Evolutionary conservation across 2,888 invertebrate genomes (phyloP).

Genomic region (Thysanoteuthis rhombus): DNA sequence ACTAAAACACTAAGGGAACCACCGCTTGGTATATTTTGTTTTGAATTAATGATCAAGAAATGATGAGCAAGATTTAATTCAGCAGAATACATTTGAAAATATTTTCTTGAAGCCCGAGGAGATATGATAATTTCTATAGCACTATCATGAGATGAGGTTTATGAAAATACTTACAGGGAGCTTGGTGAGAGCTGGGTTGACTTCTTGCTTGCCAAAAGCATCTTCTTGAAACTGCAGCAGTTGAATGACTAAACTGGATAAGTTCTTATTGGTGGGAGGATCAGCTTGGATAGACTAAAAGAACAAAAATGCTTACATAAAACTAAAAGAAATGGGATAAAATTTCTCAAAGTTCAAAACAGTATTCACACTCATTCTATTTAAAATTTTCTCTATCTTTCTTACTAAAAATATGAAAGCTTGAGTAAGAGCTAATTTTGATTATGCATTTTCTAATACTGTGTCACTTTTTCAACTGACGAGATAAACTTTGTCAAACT

Average conservation of each 20-base stretch:
- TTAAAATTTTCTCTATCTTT: background rate
- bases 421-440: background rate
- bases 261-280: conserved; percentile 91
- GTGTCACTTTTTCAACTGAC: too few relatives aligned
- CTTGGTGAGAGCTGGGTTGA: conserved; percentile 77
- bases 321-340: background rate
- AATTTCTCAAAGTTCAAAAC: background rate
- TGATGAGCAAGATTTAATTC: too few relatives aligned
- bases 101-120: too few relatives aligned
- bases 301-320: conserved; percentile 22
- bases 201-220: conserved; percentile 90
- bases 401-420: background rate
- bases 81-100: too few relatives aligned
- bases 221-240: conserved; percentile 96
- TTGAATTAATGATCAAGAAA: too few relatives aligned
- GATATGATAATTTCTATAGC: background rate
- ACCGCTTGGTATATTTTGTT: too few relatives aligned
- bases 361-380: background rate
- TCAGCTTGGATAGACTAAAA: conserved; percentile 88
- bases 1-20: too few relatives aligned
- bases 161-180: conserved; percentile 71
- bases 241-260: conserved; percentile 85
- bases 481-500: too few relatives aligned
- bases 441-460: too few relatives aligned
- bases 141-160: too few relatives aligned